Evolutionary conservation across 1,140 invertebrate species (phyloP), one percentile per base, ranked within the genome.

Genomic region (Drosophila kurseongensis): DNA sequence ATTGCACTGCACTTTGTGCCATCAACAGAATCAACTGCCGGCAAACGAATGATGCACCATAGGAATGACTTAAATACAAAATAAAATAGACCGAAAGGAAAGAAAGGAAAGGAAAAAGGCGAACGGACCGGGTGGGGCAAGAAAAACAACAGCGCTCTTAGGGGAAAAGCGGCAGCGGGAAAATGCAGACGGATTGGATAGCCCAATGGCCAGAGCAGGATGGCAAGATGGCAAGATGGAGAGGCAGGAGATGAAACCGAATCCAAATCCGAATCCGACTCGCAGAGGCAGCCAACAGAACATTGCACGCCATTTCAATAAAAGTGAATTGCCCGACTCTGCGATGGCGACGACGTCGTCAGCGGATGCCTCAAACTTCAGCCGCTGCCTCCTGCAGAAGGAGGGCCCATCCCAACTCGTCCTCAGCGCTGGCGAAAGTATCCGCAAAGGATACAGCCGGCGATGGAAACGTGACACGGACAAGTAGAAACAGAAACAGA

Each of bases 251-350:
- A 74, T 51, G 78, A 77, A 60, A 71, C 71, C 69, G 78, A 61
- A 65, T 75, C 80, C 77, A 44, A 78, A 59, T 75, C 72, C 74
- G 74, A 81, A 57, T 60, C 45, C 61, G 57, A 78, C 55, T 52
- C 40, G 62, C 59, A 54, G 58, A 54, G 54, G 57, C 61, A 86
- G 68, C 66, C 69, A 85, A 75, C 78, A 81, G 75, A 86, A 78
- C 82, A 86, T 88, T 86, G 82, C 78, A 86, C 80, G 89, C 89
- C 83, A 91, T 91, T 91, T 91, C 89, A 91, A 91, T 91, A 91
- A 91, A 91, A 91, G 83, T 91, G 89, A 91, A 91, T 91, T 91
- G 81, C 89, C 67, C 78, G 80, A 79, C 82, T 56, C 59, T 56
- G 51, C 72, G 75, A 78, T 58, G 72, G 60, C 57, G 59, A 57